These are phyloP conservation scores for Hippoglossus stenolepis DNA, from an alignment of 2,113 vertebrate genomes.

Conservation along the genomic window DNA sequence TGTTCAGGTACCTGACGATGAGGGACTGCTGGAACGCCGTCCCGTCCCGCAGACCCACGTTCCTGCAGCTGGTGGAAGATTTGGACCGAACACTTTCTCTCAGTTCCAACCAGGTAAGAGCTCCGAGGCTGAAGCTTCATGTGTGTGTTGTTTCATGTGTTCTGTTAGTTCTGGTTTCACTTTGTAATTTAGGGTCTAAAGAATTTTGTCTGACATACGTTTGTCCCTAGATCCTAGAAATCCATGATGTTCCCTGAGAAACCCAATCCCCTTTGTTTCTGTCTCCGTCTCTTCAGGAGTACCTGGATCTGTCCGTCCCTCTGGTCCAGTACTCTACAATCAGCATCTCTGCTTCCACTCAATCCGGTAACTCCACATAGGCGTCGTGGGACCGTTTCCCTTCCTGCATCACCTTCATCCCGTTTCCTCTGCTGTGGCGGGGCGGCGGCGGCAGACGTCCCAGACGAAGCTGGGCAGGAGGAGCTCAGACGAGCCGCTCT, in stretches of 20 bases:
- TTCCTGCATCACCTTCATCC: slow-evolving; percentile 77
- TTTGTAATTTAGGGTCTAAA: too few species aligned
- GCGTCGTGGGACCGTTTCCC: slow-evolving; percentile 56
- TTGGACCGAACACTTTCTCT: slow-evolving; percentile 88
- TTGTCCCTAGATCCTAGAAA: too few species aligned
- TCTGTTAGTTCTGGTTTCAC: too few species aligned
- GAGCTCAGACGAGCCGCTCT: slow-evolving; percentile 23
- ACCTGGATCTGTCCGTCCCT: slow-evolving; percentile 89
- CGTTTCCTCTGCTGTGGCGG: slow-evolving; percentile 30
- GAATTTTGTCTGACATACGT: too few species aligned
- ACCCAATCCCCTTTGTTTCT: not conserved
- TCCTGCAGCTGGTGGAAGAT: slow-evolving; percentile 77
- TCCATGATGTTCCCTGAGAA: too few species aligned
- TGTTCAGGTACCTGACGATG: slow-evolving; percentile 93
- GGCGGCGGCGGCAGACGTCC: not conserved
- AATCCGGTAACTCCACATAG: slow-evolving; percentile 81
- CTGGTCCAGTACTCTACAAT: slow-evolving; percentile 88
- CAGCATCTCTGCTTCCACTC: slow-evolving; percentile 84
- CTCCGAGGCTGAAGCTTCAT: too few species aligned
- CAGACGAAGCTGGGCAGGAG: not conserved
- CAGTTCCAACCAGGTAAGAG: slow-evolving; percentile 90
- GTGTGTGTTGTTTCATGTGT: too few species aligned
- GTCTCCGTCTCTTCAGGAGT: slow-evolving; percentile 83
- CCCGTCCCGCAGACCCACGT: slow-evolving; percentile 88
- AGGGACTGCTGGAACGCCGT: slow-evolving; percentile 92